A percentile compares a stretch with the other conserved stretches of the same genome.
phyloP scores from a whole-genome alignment of 2,888 invertebrate species.

The Microctonus hyperodae region DNA sequence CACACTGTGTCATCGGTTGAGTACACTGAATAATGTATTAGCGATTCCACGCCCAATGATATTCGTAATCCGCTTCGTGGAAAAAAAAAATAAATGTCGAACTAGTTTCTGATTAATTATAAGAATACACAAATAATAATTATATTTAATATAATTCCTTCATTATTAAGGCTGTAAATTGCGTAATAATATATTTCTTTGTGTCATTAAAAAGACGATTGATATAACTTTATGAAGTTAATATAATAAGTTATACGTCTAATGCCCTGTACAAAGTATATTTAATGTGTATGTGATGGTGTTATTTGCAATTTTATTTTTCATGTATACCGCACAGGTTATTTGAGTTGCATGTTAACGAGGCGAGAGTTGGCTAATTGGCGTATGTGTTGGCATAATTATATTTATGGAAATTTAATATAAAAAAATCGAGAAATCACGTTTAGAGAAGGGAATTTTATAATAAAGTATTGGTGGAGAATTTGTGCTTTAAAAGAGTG shows the following conservation, averaged over 20 bases:
- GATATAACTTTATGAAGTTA: neutral
- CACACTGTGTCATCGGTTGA: neutral
- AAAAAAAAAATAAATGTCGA: neutral
- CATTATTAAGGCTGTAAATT: neutral
- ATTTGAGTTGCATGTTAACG: conserved; percentile 29
- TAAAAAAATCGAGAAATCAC: neutral
- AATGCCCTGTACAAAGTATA: neutral
- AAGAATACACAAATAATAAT: neutral
- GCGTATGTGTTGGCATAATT: conserved; percentile 6
- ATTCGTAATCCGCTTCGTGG: conserved; percentile 6
- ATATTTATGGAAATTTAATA: neutral
- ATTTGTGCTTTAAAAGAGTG: neutral
- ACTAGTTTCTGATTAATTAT: neutral
- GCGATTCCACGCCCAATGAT: neutral
- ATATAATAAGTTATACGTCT: neutral
- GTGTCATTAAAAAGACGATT: neutral
- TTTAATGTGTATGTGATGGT: neutral
- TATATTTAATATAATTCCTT: neutral
- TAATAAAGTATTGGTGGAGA: neutral
- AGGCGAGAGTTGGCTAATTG: conserved; percentile 30
- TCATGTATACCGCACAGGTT: neutral
- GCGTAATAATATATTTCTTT: neutral
- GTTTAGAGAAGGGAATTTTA: neutral
- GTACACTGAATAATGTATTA: neutral
- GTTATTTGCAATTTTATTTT: neutral